Conservation (phyloP, 53 echinoderm and acorn worm species). For the Holothuria leucospilota region DNA sequence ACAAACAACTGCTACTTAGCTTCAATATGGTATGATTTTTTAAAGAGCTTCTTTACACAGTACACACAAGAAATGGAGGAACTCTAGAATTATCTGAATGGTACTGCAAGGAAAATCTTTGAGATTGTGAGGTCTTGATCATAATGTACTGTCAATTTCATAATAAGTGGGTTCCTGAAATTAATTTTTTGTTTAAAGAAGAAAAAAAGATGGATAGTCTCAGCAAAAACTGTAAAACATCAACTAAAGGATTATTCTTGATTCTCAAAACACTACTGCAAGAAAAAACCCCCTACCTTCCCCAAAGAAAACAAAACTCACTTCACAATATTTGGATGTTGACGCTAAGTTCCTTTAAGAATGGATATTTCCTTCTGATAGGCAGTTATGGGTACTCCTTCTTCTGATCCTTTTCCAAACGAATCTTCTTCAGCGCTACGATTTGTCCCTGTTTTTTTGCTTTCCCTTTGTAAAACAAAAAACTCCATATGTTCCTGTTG, state of each 20-base stretch:
- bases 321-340: constrained; percentile 96
- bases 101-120: no score
- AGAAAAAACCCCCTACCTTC: background rate
- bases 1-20: no score
- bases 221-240: no score
- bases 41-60: no score
- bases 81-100: no score
- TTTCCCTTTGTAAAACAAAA: constrained; percentile 97
- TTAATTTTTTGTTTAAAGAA: no score
- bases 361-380: constrained; percentile 96
- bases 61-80: no score
- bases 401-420: constrained; percentile 96
- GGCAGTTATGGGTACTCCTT: constrained; percentile 98
- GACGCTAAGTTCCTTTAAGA: constrained; percentile 84
- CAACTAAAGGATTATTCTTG: background rate
- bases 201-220: no score
- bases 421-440: constrained; percentile 97
- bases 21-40: no score
- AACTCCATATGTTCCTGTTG: constrained; percentile 93
- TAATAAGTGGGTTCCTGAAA: no score
- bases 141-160: no score
- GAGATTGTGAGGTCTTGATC: no score
- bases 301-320: constrained; percentile 49
- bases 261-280: background rate
- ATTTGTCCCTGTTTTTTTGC: constrained; percentile 92